Evolutionary conservation across 2,888 invertebrate genomes (phyloP).

Genomic region (Rhagonycha lutea): DNA sequence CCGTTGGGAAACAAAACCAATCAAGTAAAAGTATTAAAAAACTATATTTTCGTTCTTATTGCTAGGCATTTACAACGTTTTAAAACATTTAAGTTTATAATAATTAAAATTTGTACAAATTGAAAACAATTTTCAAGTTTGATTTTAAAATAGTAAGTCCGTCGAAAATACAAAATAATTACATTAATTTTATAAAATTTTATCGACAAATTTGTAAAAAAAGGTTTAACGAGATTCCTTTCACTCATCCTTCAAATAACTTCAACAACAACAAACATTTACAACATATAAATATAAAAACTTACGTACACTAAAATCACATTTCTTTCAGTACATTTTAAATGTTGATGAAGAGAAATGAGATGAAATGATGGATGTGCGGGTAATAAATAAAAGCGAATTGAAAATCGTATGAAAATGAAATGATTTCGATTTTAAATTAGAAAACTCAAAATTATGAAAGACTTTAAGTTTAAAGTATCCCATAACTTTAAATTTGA

Average conservation of each 20-base stretch:
- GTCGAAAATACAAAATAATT: background rate
- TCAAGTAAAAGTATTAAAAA: background rate
- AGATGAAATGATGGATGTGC: conserved; percentile 8
- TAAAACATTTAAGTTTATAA: background rate
- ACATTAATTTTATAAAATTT: background rate
- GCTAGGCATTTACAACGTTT: background rate
- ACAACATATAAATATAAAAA: conserved; percentile 10
- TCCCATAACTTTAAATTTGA: background rate
- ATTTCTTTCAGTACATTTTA: conserved; percentile 28
- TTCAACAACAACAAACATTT: background rate
- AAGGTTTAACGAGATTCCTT: background rate
- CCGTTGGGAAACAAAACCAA: background rate
- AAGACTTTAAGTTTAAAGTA: background rate
- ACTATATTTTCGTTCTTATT: background rate
- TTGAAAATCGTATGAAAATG: background rate
- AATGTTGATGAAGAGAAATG: conserved; percentile 28
- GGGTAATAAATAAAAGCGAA: conserved; percentile 30
- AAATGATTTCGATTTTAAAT: background rate
- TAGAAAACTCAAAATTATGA: background rate
- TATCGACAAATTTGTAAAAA: background rate
- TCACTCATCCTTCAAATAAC: background rate
- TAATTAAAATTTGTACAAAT: background rate
- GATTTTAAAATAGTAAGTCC: background rate
- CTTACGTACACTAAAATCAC: conserved; percentile 28
- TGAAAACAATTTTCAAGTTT: background rate